Evolutionary conservation across 1,140 invertebrate genomes (phyloP), one percentile per base, ranked within the genome.

Genomic region (Eubasilissa regina): DNA sequence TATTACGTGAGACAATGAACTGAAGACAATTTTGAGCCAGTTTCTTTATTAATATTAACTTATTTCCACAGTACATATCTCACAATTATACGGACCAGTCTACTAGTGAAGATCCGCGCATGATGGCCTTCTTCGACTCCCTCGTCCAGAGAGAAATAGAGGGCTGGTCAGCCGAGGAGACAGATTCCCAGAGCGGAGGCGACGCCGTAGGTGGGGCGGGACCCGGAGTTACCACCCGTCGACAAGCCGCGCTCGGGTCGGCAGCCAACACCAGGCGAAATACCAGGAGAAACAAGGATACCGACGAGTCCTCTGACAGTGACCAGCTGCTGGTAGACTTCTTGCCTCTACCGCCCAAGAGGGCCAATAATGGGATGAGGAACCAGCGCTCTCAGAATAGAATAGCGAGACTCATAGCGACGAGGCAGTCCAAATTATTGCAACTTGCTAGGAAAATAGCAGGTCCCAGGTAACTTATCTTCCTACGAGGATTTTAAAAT

Each of bases 101-200:
- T 6, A 96, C 94, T 0, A 91, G 93, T 53, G 97, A 98, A 88
- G 97, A 98, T 88, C 94, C 95, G 0, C 91, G 96, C 60, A 98
- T 98, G 97, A 95, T 98, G 93, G 97, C 97, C 19, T 98, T 98
- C 87, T 98, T 98, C 85, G 97, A 98, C 89, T 97, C 96, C 4
- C 87, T 98, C 0, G 95, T 98, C 9, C 96, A 98, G 86, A 91
- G 95, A 17, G 96, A 98, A 86, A 93, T 97, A 55, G 95, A 97
- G 87, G 94, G 92, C 13, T 93, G 94, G 90, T 85, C 85, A 45
- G 89, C 86, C 7, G 89, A 89, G 43, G 90, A 90, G 77, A 90
- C 89, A 7, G 90, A 90, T 80, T 91, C 89, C 0, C 83, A 85
- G n/a, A 88, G 86, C 82, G 85, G 75, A 47, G 79, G 78, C 15